Conservation (phyloP, 1,140 invertebrate genomes). For the Drosophila busckii region DNA sequence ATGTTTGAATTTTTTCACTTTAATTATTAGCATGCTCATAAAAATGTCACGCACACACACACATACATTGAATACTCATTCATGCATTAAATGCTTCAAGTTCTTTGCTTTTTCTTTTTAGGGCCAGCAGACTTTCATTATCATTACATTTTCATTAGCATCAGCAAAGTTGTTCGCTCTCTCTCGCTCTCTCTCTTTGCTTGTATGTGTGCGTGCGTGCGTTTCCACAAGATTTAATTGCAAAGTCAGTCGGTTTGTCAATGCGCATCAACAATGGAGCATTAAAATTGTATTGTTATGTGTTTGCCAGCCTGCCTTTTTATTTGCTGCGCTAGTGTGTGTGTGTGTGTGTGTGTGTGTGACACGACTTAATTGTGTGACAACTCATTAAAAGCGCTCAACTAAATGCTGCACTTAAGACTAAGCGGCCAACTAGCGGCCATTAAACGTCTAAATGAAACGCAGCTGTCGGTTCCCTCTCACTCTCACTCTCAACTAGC, state of each 20-base stretch:
- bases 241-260: conserved; percentile 13
- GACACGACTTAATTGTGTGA: conserved; percentile 60
- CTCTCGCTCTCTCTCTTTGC: conserved; percentile 1
- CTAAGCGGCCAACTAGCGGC: conserved; percentile 18
- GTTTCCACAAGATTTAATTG: conserved; percentile 62
- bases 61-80: too few relatives aligned
- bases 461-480: conserved; percentile 1
- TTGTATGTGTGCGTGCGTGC: conserved; percentile 13
- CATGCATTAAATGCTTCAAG: too few relatives aligned
- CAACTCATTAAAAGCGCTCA: conserved; percentile 59
- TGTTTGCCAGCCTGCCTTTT: conserved; percentile 40
- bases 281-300: conserved; percentile 73
- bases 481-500: not conserved
- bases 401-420: conserved; percentile 28
- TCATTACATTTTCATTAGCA: too few relatives aligned
- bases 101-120: too few relatives aligned
- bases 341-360: conserved; percentile 54
- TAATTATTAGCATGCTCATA: too few relatives aligned
- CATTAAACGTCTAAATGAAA: conserved; percentile 22
- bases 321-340: too few relatives aligned
- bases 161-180: too few relatives aligned
- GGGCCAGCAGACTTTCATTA: too few relatives aligned
- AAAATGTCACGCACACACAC: too few relatives aligned
- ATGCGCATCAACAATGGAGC: conserved; percentile 29
- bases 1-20: too few relatives aligned